These are phyloP conservation scores for Ranitomeya imitator DNA, from an alignment of 2,113 vertebrate species.

Conservation along the genomic window DNA sequence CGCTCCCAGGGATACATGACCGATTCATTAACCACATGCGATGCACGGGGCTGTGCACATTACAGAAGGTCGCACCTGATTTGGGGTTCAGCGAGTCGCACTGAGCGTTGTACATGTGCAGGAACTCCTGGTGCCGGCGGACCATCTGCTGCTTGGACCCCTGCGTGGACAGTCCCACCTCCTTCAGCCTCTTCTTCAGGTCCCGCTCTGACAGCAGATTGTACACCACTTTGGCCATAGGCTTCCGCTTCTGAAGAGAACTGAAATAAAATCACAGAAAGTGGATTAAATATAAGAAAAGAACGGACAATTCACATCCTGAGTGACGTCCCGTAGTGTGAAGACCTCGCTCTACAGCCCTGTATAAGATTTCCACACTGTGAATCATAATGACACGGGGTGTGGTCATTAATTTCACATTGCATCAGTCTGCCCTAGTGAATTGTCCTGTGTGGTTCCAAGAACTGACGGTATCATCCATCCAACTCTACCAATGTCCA, in stretches of 20 bases:
- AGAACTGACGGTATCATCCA: too few relatives aligned
- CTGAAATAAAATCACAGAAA: slow-evolving; percentile 64
- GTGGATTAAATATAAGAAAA: not conserved
- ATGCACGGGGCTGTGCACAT: not conserved
- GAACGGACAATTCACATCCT: too few relatives aligned
- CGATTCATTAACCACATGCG: too few relatives aligned
- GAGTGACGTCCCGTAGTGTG: not conserved
- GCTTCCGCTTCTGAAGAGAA: slow-evolving; percentile 74
- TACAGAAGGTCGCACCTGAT: slow-evolving; percentile 72
- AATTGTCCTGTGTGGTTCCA: too few relatives aligned
- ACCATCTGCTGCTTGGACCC: slow-evolving; percentile 85
- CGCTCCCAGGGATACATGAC: too few relatives aligned
- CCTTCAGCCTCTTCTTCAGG: slow-evolving; percentile 83
- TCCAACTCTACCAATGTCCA: too few relatives aligned
- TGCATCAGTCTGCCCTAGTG: too few relatives aligned
- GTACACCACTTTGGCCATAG: slow-evolving; percentile 87
- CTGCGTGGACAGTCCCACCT: slow-evolving; percentile 77
- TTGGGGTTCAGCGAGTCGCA: slow-evolving; percentile 89
- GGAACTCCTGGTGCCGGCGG: slow-evolving; percentile 85
- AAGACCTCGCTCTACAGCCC: not conserved
- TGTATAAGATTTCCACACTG: not conserved
- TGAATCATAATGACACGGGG: too few relatives aligned
- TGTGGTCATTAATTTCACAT: too few relatives aligned
- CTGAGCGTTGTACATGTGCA: slow-evolving; percentile 88
- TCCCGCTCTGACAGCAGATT: slow-evolving; percentile 85